These are phyloP conservation scores for Pterophyllum scalare DNA, from an alignment of 2,113 vertebrate genomes.

Conservation along the genomic window DNA sequence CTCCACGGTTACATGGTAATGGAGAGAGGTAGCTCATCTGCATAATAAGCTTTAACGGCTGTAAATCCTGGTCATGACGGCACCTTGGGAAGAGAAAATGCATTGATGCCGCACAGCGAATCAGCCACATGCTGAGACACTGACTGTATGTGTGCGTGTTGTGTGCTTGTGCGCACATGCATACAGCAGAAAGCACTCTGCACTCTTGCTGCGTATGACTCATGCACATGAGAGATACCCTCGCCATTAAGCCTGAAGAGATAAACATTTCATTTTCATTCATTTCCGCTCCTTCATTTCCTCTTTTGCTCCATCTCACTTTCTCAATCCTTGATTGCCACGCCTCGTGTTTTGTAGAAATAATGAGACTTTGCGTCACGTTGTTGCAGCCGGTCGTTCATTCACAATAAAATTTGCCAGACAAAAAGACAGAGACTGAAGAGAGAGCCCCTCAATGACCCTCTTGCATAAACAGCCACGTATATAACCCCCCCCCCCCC, in stretches of 20 bases:
- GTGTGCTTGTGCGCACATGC: not conserved
- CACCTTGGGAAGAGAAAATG: slow-evolving; percentile 53
- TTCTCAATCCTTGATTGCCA: slow-evolving; percentile 36
- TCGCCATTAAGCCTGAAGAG: slow-evolving; percentile 51
- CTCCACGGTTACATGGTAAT: slow-evolving; percentile 10
- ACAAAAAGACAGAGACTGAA: slow-evolving; percentile 23
- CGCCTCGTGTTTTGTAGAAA: slow-evolving; percentile 47
- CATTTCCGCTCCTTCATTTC: slow-evolving; percentile 42
- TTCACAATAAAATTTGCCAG: slow-evolving; percentile 41
- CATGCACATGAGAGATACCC: slow-evolving; percentile 53
- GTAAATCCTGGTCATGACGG: slow-evolving; percentile 55
- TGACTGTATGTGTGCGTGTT: slow-evolving; percentile 11
- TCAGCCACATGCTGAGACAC: slow-evolving; percentile 56
- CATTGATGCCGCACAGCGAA: slow-evolving; percentile 47
- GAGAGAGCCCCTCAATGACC: slow-evolving; percentile 54
- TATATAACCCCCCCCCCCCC: not conserved
- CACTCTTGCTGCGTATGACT: slow-evolving; percentile 49
- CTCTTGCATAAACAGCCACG: slow-evolving; percentile 58
- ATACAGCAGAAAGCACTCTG: slow-evolving; percentile 17
- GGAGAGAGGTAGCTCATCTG: slow-evolving; percentile 42
- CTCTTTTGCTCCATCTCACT: slow-evolving; percentile 18
- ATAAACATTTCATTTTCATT: slow-evolving; percentile 56
- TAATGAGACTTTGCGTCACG: slow-evolving; percentile 59
- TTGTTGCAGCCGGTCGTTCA: slow-evolving; percentile 25
- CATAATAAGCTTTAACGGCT: slow-evolving; percentile 56